A percentile compares a stretch with the other conserved stretches of the same genome.
These are phyloP conservation scores for Reticulitermes lucifugus DNA, from an alignment of 2,888 invertebrate species.

Conservation along the genomic window DNA sequence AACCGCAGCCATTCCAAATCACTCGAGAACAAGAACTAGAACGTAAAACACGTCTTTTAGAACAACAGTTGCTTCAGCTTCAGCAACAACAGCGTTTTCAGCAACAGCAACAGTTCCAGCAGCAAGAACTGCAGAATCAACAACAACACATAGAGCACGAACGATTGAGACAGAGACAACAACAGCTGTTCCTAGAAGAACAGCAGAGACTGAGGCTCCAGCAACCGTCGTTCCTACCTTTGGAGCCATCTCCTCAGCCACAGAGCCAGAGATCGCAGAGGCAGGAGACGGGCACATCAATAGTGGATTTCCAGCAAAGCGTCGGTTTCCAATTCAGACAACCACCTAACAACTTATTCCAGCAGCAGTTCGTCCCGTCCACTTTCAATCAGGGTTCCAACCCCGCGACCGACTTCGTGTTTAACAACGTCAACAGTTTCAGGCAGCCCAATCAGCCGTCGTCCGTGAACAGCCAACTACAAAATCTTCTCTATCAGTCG, in stretches of 20 bases:
- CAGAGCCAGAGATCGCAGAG: constrained; percentile 56
- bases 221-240: constrained; percentile 56
- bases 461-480: constrained; percentile 66
- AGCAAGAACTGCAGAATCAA: constrained; percentile 58
- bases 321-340: constrained; percentile 60
- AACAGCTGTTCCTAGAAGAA: constrained; percentile 51
- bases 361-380: not conserved
- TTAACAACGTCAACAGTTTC: not conserved
- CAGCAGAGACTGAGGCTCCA: constrained; percentile 56
- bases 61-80: constrained; percentile 75
- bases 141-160: constrained; percentile 58
- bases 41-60: constrained; percentile 76
- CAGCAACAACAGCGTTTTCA: constrained; percentile 64
- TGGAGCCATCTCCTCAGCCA: constrained; percentile 41
- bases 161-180: constrained; percentile 59
- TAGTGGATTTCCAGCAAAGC: constrained; percentile 66
- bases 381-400: not conserved
- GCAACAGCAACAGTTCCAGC: constrained; percentile 62
- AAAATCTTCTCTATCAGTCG: constrained; percentile 74
- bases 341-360: not conserved
- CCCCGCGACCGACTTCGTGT: not conserved
- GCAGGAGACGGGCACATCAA: constrained; percentile 64
- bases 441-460: not conserved
- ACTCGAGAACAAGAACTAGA: constrained; percentile 65
- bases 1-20: constrained; percentile 57